A percentile compares a stretch with the other conserved stretches of the same genome.
phyloP scores from a whole-genome alignment of 1,140 invertebrate species.

The Leptopilina clavipes region DNA sequence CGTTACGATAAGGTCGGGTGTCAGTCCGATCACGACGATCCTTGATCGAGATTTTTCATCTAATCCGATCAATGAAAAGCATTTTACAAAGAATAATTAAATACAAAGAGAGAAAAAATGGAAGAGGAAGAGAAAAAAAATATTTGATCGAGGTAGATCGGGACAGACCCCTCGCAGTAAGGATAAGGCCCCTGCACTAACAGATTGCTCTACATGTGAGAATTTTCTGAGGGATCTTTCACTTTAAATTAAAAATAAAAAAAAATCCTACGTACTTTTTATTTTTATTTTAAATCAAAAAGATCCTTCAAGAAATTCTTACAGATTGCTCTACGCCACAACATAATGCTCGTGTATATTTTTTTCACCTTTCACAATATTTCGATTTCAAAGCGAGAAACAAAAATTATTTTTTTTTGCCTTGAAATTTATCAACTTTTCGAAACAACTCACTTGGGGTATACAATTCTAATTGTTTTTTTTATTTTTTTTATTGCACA shows the following conservation, averaged over 20 bases:
- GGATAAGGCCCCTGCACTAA: conserved; percentile 76
- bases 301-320: too few species aligned
- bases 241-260: too few species aligned
- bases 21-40: conserved; percentile 44
- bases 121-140: conserved; percentile 33
- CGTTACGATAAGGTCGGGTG: conserved; percentile 69
- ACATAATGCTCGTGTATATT: conserved; percentile 41
- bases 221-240: too few species aligned
- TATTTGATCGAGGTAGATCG: conserved; percentile 42
- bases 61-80: not conserved
- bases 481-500: conserved; percentile 2
- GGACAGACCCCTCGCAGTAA: conserved; percentile 67
- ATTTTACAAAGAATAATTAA: not conserved
- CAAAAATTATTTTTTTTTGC: not conserved
- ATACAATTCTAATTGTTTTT: not conserved
- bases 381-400: conserved; percentile 23
- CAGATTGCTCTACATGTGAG: conserved; percentile 70
- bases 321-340: conserved; percentile 74
- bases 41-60: not conserved
- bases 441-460: not conserved
- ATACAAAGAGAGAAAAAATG: not conserved
- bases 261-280: too few species aligned
- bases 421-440: not conserved
- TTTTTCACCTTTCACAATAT: not conserved
- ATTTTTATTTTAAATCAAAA: too few species aligned